These are phyloP conservation scores for Siniperca undulata DNA, from an alignment of 2,797 vertebrate species.

Conservation along the genomic window DNA sequence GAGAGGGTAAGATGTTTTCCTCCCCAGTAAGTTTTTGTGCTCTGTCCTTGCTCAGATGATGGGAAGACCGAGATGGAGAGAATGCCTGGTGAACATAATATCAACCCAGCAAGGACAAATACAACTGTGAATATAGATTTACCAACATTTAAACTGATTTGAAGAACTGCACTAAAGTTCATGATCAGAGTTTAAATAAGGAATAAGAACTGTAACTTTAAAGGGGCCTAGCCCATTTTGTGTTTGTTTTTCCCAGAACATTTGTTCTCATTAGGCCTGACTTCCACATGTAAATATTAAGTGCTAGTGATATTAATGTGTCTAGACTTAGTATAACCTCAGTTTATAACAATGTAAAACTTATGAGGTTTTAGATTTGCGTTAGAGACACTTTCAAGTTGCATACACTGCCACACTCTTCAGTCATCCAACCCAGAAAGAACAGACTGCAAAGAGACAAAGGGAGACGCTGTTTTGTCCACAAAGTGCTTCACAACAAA, in stretches of 20 bases:
- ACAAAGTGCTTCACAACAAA: too few relatives aligned
- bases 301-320: not conserved
- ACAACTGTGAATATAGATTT: not conserved
- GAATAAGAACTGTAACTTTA: not conserved
- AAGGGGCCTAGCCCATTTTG: not conserved
- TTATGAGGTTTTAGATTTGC: not conserved
- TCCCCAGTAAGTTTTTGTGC: slow-evolving; percentile 14
- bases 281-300: not conserved
- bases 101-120: not conserved
- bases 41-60: not conserved
- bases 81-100: not conserved
- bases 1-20: not conserved
- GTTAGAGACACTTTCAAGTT: not conserved
- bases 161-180: not conserved
- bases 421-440: not conserved
- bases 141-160: slow-evolving; percentile 10
- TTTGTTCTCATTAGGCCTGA: slow-evolving; percentile 16
- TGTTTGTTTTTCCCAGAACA: not conserved
- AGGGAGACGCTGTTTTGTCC: too few relatives aligned
- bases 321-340: not conserved
- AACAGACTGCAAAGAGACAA: too few relatives aligned
- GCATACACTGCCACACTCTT: not conserved
- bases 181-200: not conserved
- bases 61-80: not conserved
- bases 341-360: not conserved